These are phyloP conservation scores for Aspiorhynchus laticeps DNA, from an alignment of 2,113 vertebrate genomes.

Conservation along the genomic window DNA sequence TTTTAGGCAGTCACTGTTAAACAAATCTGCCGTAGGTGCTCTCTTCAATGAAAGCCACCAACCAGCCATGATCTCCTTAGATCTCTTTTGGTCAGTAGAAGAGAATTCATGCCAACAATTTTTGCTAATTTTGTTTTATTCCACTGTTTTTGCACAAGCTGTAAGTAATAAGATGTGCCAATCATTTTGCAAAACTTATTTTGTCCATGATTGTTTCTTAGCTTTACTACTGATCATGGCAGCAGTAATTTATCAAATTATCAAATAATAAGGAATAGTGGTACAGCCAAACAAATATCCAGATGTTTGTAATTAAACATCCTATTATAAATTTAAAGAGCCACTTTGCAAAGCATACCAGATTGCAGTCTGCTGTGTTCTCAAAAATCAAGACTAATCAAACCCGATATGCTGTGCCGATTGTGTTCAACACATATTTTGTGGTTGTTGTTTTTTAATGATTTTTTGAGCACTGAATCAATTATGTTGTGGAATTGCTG, in stretches of 20 bases:
- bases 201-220: neutral
- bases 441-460: neutral
- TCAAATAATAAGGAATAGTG: neutral
- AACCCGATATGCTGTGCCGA: neutral
- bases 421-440: neutral
- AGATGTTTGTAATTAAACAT: neutral
- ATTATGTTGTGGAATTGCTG: neutral
- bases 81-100: conserved; percentile 45
- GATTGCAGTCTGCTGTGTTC: neutral
- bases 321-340: neutral
- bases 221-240: neutral
- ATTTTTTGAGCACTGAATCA: neutral
- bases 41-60: conserved; percentile 40
- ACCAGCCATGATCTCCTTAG: neutral
- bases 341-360: neutral
- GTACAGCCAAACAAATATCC: neutral
- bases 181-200: neutral
- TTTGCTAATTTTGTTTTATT: conserved; percentile 17
- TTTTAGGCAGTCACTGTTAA: conserved; percentile 41
- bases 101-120: conserved; percentile 54
- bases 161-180: neutral
- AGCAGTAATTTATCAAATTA: neutral
- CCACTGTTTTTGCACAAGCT: conserved; percentile 27
- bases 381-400: neutral
- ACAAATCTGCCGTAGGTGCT: conserved; percentile 34